phyloP scores from a whole-genome alignment of 2,113 vertebrate species.

The Lutjanus erythropterus region DNA sequence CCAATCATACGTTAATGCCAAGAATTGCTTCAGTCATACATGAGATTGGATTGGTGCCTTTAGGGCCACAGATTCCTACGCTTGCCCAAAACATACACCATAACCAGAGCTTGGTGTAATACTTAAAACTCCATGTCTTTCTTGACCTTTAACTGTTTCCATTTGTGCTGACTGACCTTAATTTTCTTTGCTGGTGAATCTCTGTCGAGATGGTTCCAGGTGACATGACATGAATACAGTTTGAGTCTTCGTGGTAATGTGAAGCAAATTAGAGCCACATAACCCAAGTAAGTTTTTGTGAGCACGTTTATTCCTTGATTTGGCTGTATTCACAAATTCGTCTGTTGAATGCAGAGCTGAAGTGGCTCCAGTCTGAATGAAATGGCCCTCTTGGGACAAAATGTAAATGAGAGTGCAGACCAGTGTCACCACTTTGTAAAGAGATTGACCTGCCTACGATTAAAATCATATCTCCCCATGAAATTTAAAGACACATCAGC shows the following conservation, averaged over 20 bases:
- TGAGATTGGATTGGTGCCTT: slow-evolving; percentile 14
- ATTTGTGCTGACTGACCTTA: slow-evolving; percentile 8
- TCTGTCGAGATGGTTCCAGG: background rate
- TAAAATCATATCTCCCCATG: background rate
- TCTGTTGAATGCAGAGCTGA: background rate
- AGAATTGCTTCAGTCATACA: background rate
- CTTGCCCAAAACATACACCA: background rate
- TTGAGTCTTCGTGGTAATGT: background rate
- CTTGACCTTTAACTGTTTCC: slow-evolving; percentile 23
- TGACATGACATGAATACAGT: background rate
- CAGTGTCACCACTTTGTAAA: background rate
- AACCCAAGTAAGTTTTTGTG: background rate
- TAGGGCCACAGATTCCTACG: background rate
- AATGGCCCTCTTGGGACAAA: background rate
- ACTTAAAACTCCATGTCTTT: background rate
- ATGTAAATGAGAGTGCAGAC: background rate
- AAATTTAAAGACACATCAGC: background rate
- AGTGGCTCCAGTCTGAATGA: background rate
- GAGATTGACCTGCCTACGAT: background rate
- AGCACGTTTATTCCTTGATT: background rate
- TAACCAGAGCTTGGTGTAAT: slow-evolving; percentile 5
- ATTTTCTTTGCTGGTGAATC: background rate
- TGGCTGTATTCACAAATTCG: background rate
- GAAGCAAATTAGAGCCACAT: background rate
- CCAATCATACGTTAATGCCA: background rate